Base-by-base conservation (phyloP, 2,113 vertebrate genomes). In the Periophthalmus modestus region DNA sequence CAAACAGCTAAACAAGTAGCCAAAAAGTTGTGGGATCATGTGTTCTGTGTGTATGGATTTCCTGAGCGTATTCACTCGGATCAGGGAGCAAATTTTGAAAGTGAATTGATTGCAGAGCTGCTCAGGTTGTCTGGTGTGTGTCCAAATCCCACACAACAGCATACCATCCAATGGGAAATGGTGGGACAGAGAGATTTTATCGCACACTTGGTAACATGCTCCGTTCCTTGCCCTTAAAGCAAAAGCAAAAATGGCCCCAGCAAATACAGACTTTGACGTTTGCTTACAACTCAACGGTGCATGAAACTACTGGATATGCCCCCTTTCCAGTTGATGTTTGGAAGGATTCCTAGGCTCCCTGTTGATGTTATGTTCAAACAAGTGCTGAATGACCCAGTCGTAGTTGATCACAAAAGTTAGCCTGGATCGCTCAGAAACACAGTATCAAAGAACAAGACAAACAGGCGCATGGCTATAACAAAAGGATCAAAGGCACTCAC, bases 121-220 rank as follows among this genome's bases (percentile, higher is more conserved):
- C 54, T 57, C 54, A 21, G n/a, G n/a, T n/a, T n/a, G n/a, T n/a
- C n/a, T n/a, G n/a, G n/a, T n/a, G n/a, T n/a, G n/a, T n/a, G n/a
- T 57, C 54, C 54, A 57, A 57, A 23, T 57, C 54, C 23, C 54
- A 57, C 54, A 57, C 54, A 21, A 57, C 54, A 57, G 54, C 54
- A 0, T 48, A 48, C 16, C 47, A 48, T 16, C 47, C 52, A 7
- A 57, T 57, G 54, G n/a, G 54, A 19, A 57, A 57, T 21, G 54
- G 54, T 57, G 54, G 54, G 7, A 57, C 54, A 21, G 54, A 57
- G 54, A 57, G 54, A 57, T 55, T 55, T n/a, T n/a, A 55, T 55
- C 52, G 52, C 52, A 55, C 52, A 1, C 19, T 55, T n/a, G n/a
- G 18, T 4, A 55, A 55, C 52, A 55, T 55, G 52, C 52, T 55